Evolutionary conservation across 92 coral and sea anemone genomes (phyloP), one percentile per base, ranked within the genome.

Genomic region (Zoanthus gigantus): DNA sequence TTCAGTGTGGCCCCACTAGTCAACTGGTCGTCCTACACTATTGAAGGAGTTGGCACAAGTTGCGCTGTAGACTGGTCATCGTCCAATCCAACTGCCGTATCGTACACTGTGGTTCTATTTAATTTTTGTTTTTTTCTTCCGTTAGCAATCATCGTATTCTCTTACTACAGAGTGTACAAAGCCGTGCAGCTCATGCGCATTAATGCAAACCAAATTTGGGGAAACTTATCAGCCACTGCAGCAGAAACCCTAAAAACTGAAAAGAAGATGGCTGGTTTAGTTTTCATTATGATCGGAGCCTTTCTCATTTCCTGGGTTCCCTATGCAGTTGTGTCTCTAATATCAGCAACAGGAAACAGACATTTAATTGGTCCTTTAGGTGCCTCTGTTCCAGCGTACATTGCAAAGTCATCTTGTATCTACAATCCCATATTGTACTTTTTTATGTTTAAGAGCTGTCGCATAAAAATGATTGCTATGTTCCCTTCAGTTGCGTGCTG

Each of bases 231-330:
- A 11, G 75, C 71, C 2, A 74, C 89, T 4, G 94, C 98, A 23
- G 72, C 63, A 50, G 83, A 88, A 58, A 90, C 93, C 12, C 32
- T 92, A 9, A 80, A 73, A 52, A 88, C 94, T 29, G 85, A 89
- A 47, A 84, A 69, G 32, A 83, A 86, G 28, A 88, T 93, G 66
- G 92, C 88, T 31, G 69, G 82, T 54, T 76, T 93, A 75, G 74
- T 91, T 9, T 86, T 84, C 47, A 79, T 83, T 18, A 92, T 95
- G 92, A 88, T 88, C 17, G 76, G 67, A 14, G 95, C 90, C 15
- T 95, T 88, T 77, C 81, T 95, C 8, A 18, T 92, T 32, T 94
- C 97, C 13, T 96, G 98, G 98, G 86, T 95, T 5, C 98, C 98
- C 5, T 95, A 95, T 77, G 96, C 98, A 23, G 81, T 92, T 3